Evolutionary conservation across 2,113 vertebrate genomes (phyloP), one percentile per base, ranked within the genome.

Genomic region (Microcebus griseorufus): DNA sequence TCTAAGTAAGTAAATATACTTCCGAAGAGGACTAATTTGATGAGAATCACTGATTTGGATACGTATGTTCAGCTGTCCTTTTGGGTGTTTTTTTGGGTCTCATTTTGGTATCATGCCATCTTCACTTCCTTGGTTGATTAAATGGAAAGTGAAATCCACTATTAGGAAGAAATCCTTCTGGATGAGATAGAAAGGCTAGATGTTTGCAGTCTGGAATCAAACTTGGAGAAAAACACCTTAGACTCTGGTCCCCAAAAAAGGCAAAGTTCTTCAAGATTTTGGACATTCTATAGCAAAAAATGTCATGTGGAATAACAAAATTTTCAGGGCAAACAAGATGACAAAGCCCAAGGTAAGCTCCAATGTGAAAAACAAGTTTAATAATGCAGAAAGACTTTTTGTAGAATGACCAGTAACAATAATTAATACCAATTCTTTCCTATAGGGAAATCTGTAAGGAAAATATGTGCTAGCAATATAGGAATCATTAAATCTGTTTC

Each of bases 191-290:
- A 83, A 84, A 95, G 81, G 10, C 85, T 51, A 93, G 22, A 58
- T 75, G 32, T 60, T 58, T 85, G 73, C 65, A 22, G 45, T 73
- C 45, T 84, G 34, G 53, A 83, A 72, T 93, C 37, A n/a, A 7
- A 79, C 10, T 60, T 95, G 73, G 70, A 80, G 80, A 89, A 89
- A 96, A 39, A 20, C 65, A 64, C 3, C 58, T 93, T 93, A 80
- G 53, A 73, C 53, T 88, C 23, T 78, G 6, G n/a, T 92, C 53
- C 22, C 53, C 18, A 53, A 34, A 10, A 48, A 80, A 95, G 64
- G 80, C 13, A 67, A 85, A 89, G 22, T 27, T 73, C 55, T 85
- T 51, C 34, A 94, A 48, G 48, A 80, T 73, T 89, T 51, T 85
- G 80, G 72, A 93, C 51, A 95, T 58, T 27, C 70, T 34, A 79